These are phyloP conservation scores for Vombatus ursinus DNA, from an alignment of 2,113 vertebrate species.

Conservation along the genomic window DNA sequence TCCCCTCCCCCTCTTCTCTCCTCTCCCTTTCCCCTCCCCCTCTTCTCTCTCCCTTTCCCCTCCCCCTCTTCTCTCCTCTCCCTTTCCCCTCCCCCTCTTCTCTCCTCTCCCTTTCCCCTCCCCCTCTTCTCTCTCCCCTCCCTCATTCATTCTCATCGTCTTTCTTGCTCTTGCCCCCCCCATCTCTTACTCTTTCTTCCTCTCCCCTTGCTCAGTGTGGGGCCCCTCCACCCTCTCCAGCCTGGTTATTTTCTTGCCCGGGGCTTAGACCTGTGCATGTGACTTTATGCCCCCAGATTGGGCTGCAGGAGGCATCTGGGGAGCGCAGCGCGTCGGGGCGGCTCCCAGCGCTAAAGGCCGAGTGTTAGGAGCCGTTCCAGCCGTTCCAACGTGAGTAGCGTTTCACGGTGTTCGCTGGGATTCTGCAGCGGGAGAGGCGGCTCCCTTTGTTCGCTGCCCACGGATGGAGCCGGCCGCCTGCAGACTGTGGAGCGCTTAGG, in stretches of 20 bases:
- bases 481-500: too few species aligned
- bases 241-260: constrained; percentile 9
- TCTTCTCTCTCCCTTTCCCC: too few species aligned
- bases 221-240: not conserved
- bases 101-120: too few species aligned
- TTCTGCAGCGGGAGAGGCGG: too few species aligned
- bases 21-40: too few species aligned
- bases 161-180: not conserved
- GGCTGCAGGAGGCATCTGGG: constrained; percentile 40
- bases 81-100: too few species aligned
- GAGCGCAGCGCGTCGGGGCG: constrained; percentile 34
- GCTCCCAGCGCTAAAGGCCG: constrained; percentile 38
- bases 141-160: not conserved
- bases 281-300: constrained; percentile 17
- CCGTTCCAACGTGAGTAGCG: constrained; percentile 20
- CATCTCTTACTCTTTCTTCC: not conserved
- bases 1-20: too few species aligned
- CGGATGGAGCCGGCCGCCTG: too few species aligned
- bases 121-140: not conserved
- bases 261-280: constrained; percentile 22
- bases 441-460: too few species aligned
- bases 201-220: too few species aligned
- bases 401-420: constrained; percentile 51
- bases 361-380: constrained; percentile 40
- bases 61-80: too few species aligned